Evolutionary conservation across 1,140 invertebrate genomes (phyloP), one percentile per base, ranked within the genome.

Genomic region (Stegodyphus mimosarum): DNA sequence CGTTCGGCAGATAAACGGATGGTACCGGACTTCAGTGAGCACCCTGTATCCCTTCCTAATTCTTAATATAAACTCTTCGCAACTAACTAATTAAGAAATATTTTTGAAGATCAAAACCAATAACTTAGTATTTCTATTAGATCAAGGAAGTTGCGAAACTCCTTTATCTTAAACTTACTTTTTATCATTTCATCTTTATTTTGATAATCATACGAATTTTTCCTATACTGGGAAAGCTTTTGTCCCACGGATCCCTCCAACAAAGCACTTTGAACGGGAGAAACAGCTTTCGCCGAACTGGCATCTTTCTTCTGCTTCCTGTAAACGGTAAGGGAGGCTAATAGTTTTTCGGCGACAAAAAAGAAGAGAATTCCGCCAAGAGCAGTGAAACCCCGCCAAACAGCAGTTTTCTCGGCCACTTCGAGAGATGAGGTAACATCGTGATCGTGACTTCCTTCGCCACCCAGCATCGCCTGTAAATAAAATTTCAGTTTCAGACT

Each of bases 331-430:
- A 89, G 81, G 50, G 89, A 88, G 10, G 88, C 88, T 72, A 91
- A 87, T 10, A 91, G 51, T 53, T 90, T 87, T 73, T 91, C 90
- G 33, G 89, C 88, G 6, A 90, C 76, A 86, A 91, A 91, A 85
- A 91, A 91, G 70, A 91, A 88, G 83, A 90, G 90, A 17, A 91
- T 89, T 0, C 90, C 90, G 7, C 66, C 52, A 11, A 91, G 88
- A 7, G 88, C 90, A 17, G 88, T 84, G 10, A 91, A 87, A n/a
- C 90, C 90, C 87, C 90, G 90, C 87, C 89, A 90, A 18, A 91
- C 87, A 5, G 83, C 83, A 10, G 33, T 49, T n/a, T 71, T 78
- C 51, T 86, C 83, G 1, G 53, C n/a, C 50, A 9, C 33, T 15
- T 55, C 66, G 1, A 17, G 18, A 6, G 86, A 64, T 6, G 69